These are phyloP conservation scores for Nothobranchius furzeri DNA, from an alignment of 2,113 vertebrate genomes.

Conservation along the genomic window DNA sequence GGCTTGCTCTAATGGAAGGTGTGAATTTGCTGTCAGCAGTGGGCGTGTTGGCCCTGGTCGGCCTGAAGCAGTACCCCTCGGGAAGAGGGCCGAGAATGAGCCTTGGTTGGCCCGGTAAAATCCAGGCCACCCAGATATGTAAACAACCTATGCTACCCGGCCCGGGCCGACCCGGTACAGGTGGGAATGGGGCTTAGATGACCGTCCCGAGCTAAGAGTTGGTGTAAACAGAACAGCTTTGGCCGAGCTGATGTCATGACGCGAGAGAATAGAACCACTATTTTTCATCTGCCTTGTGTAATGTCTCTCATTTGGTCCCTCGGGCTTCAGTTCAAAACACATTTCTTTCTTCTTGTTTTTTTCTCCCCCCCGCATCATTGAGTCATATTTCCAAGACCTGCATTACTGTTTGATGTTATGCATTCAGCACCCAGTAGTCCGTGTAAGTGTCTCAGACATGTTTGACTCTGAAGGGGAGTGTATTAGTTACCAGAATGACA, in stretches of 20 bases:
- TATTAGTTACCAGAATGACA: neutral
- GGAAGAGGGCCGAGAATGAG: no score
- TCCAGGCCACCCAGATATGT: no score
- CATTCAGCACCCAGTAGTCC: slow-evolving; percentile 14
- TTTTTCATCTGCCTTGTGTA: slow-evolving; percentile 35
- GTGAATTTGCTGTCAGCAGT: no score
- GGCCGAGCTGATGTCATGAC: slow-evolving; percentile 17
- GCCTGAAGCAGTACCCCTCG: no score
- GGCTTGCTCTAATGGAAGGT: no score
- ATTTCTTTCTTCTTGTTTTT: slow-evolving; percentile 9
- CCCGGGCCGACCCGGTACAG: no score
- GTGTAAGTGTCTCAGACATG: neutral
- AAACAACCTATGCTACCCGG: no score
- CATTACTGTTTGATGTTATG: slow-evolving; percentile 11
- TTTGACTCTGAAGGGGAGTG: neutral
- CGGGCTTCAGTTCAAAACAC: slow-evolving; percentile 34
- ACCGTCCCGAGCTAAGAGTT: slow-evolving; percentile 5
- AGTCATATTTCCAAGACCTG: slow-evolving; percentile 24
- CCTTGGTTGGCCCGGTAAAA: no score
- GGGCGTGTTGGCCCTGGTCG: no score
- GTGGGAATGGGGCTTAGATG: no score
- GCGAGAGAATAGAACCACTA: slow-evolving; percentile 7
- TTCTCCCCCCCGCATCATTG: slow-evolving; percentile 30
- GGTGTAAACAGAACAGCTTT: slow-evolving; percentile 29
- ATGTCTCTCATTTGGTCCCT: slow-evolving; percentile 24